phyloP scores from a whole-genome alignment of 2,797 vertebrate genomes.

The Enteromius afrohamiltoni region DNA sequence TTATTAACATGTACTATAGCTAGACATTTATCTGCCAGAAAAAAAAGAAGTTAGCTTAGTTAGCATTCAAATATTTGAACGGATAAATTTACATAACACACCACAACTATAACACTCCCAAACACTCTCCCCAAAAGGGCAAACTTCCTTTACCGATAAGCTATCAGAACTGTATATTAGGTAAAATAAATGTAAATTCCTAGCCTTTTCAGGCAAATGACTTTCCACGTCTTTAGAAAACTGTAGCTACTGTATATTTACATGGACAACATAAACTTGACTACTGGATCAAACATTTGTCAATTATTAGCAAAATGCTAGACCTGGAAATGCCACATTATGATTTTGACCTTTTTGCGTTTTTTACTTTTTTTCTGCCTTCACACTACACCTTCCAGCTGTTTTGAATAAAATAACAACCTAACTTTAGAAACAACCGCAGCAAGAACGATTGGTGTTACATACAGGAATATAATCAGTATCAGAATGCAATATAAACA shows the following conservation, averaged over 20 bases:
- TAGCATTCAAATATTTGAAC: neutral
- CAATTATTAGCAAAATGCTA: neutral
- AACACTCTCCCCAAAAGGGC: constrained; percentile 1
- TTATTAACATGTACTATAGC: neutral
- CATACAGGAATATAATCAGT: neutral
- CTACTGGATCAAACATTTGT: too few species aligned
- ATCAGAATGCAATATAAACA: neutral
- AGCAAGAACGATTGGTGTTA: neutral
- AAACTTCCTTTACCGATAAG: neutral
- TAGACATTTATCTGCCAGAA: neutral
- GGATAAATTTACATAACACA: neutral
- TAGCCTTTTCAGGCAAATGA: neutral
- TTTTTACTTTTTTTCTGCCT: neutral
- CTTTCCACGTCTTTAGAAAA: neutral
- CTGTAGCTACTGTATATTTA: neutral
- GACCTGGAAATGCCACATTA: neutral
- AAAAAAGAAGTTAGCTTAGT: neutral
- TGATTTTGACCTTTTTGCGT: neutral
- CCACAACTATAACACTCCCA: neutral
- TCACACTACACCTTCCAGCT: neutral
- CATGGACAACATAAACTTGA: constrained; percentile 8
- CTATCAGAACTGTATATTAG: neutral
- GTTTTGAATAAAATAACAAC: neutral
- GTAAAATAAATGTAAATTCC: constrained; percentile 1
- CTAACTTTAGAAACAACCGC: neutral